These are phyloP conservation scores for Mycalesis mineus DNA, from an alignment of 2,888 invertebrate species.

Conservation along the genomic window DNA sequence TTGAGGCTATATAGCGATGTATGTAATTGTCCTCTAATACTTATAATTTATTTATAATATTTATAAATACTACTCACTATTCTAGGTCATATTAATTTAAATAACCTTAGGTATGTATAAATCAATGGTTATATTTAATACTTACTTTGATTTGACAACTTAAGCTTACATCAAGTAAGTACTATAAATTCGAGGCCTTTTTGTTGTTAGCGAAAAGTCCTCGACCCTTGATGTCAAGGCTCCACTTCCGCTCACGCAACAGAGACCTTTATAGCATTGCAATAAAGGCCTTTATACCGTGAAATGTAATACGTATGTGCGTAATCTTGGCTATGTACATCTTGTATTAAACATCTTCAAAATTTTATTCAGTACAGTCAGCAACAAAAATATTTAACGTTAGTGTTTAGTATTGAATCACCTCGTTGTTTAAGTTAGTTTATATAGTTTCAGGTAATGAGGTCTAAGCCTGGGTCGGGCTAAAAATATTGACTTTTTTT, in stretches of 20 bases:
- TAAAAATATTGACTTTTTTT: no score
- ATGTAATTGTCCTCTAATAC: no score
- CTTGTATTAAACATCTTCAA: slow-evolving; percentile 9
- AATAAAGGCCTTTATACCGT: neutral
- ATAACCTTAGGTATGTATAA: no score
- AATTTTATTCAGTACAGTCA: neutral
- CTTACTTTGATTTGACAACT: neutral
- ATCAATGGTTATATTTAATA: neutral
- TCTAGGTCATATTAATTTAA: no score
- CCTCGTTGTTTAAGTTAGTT: no score
- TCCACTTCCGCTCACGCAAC: slow-evolving; percentile 1
- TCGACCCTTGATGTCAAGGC: slow-evolving; percentile 22
- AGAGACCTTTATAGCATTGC: neutral
- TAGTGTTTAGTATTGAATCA: no score
- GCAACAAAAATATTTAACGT: neutral
- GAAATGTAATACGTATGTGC: neutral
- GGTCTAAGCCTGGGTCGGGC: no score
- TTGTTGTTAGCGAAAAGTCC: slow-evolving; percentile 24
- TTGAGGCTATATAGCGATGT: no score
- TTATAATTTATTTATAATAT: no score
- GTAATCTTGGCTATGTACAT: neutral
- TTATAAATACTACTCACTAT: no score
- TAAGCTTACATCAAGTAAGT: neutral
- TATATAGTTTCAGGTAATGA: no score
- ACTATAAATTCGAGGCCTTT: slow-evolving; percentile 12